Conservation (phyloP, 2,113 vertebrate species). For the Axis porcinus region DNA sequence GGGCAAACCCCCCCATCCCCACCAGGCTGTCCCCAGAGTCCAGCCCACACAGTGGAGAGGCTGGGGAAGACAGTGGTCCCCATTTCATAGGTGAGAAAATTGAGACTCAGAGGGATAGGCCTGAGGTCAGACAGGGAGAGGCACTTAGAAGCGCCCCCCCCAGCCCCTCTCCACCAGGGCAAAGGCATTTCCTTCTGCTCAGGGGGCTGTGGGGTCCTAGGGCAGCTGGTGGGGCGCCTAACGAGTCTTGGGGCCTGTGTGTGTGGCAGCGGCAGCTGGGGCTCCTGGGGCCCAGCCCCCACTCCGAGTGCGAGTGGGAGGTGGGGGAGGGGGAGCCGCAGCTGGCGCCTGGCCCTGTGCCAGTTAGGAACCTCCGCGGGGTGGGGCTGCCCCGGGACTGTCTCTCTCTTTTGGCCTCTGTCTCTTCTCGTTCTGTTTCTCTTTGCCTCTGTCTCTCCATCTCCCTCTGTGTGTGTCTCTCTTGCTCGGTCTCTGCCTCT, state of each 20-base stretch:
- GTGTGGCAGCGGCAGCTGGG: conserved; percentile 58
- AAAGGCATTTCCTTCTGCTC: not conserved
- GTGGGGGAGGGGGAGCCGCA: not conserved
- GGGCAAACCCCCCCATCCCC: not conserved
- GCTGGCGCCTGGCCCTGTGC: conserved; percentile 36
- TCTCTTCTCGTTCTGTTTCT: not conserved
- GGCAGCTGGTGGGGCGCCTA: conserved; percentile 53
- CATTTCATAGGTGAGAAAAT: not conserved
- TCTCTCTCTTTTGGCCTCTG: not conserved
- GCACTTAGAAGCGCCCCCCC: not conserved
- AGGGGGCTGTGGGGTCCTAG: not conserved
- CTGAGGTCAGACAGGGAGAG: not conserved
- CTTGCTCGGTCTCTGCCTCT: not conserved
- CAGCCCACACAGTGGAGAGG: not conserved
- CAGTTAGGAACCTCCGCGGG: not conserved
- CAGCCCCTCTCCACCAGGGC: not conserved
- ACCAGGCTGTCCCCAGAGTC: not conserved
- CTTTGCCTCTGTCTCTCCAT: not conserved
- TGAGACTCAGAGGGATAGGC: not conserved
- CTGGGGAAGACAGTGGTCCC: not conserved
- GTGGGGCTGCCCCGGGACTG: not conserved
- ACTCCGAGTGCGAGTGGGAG: not conserved
- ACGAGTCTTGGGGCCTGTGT: not conserved
- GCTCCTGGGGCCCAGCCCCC: not conserved
- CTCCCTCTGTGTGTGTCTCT: not conserved